A percentile compares a stretch with the other conserved stretches of the same genome.
Evolutionary conservation across 2,113 vertebrate genomes (phyloP).

Genomic region (Forbesichthys papilliferus): DNA sequence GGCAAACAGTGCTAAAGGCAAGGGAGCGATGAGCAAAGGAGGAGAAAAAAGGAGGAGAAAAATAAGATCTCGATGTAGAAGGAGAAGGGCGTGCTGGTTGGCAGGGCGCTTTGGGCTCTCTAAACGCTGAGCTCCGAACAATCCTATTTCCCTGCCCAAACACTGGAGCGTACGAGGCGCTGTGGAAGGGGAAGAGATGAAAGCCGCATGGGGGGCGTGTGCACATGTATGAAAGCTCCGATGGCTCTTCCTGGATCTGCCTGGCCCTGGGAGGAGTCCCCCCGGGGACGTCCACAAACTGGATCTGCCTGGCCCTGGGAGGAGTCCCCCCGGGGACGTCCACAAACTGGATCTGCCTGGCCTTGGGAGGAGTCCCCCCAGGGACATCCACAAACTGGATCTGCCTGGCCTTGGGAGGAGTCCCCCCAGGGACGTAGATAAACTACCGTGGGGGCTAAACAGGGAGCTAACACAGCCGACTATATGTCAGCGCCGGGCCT

Average conservation of each 20-base stretch:
- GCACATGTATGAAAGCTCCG: neutral
- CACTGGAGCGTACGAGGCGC: conserved; percentile 49
- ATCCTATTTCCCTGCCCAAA: conserved; percentile 71
- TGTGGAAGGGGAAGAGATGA: conserved; percentile 55
- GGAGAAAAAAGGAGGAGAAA: neutral
- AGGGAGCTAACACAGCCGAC: neutral
- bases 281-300: conserved; percentile 25
- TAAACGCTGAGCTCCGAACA: conserved; percentile 61
- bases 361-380: conserved; percentile 19
- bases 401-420: conserved; percentile 46
- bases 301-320: conserved; percentile 54
- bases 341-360: conserved; percentile 48
- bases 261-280: conserved; percentile 44
- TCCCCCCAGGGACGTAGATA: conserved; percentile 12
- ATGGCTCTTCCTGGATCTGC: conserved; percentile 45
- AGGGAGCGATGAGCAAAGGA: neutral
- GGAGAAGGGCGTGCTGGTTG: conserved; percentile 24
- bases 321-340: conserved; percentile 29
- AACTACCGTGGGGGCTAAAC: conserved; percentile 15
- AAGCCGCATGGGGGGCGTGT: conserved; percentile 45
- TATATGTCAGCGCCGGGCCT: conserved; percentile 23
- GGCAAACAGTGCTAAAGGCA: conserved; percentile 17
- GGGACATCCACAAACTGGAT: conserved; percentile 39
- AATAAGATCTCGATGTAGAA: too few species aligned
- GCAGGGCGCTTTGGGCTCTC: conserved; percentile 58